Evolutionary conservation across 2,113 vertebrate species (phyloP).

Genomic region (Serranochromis macrocephalus): DNA sequence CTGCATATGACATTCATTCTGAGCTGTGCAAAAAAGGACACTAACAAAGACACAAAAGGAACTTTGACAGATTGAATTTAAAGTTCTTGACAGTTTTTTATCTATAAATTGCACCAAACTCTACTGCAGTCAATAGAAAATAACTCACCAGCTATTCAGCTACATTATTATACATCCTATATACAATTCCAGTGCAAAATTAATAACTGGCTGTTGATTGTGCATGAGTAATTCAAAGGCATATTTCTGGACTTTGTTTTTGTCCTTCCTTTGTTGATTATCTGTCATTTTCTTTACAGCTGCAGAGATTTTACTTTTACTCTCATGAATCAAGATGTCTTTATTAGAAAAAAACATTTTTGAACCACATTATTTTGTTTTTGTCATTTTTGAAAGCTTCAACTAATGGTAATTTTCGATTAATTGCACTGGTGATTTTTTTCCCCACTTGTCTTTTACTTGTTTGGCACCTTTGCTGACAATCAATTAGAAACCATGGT

Average conservation of each 20-base stretch:
- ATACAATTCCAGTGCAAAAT: not conserved
- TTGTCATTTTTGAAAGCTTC: not conserved
- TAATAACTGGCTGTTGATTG: not conserved
- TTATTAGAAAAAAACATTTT: not conserved
- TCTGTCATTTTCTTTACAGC: not conserved
- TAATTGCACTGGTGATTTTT: not conserved
- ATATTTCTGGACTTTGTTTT: not conserved
- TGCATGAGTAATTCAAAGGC: not conserved
- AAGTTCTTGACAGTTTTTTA: not conserved
- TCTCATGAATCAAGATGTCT: not conserved
- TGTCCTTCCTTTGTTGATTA: not conserved
- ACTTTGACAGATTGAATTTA: not conserved
- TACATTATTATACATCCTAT: not conserved
- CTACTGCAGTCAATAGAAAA: not conserved
- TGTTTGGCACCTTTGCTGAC: not conserved
- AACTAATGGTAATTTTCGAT: not conserved
- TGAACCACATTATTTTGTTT: not conserved
- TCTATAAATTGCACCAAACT: not conserved
- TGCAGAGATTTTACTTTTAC: not conserved
- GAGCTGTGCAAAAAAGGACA: not conserved
- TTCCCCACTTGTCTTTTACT: not conserved
- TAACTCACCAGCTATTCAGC: not conserved
- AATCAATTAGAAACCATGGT: not conserved
- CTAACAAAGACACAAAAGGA: not conserved
- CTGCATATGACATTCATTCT: not conserved